Conservation (phyloP, 2,797 vertebrate genomes). For the Pagetopsis macropterus region DNA sequence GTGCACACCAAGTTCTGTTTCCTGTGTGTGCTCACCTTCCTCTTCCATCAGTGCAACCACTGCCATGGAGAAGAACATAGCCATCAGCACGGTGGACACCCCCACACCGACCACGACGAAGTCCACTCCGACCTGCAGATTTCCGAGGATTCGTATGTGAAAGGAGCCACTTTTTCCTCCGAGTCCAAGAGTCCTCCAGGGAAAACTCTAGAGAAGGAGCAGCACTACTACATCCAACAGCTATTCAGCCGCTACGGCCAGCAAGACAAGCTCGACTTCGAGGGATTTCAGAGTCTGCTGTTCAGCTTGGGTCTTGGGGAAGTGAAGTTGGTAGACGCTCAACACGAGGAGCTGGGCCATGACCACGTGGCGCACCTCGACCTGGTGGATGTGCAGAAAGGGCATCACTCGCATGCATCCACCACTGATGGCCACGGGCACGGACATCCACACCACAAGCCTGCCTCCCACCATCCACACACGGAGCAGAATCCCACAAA, state of each 20-base stretch:
- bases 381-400: constrained; percentile 89
- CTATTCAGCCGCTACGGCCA: constrained; percentile 92
- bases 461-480: constrained; percentile 42
- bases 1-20: constrained; percentile 96
- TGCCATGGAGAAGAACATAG: constrained; percentile 86
- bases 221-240: constrained; percentile 93
- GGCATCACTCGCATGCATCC: constrained; percentile 86
- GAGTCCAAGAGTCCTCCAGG: constrained; percentile 60
- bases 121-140: constrained; percentile 88
- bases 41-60: constrained; percentile 93
- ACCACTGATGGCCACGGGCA: constrained; percentile 49
- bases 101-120: constrained; percentile 61
- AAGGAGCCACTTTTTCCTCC: constrained; percentile 56
- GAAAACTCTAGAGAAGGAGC: constrained; percentile 88
- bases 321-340: constrained; percentile 89
- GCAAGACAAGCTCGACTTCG: constrained; percentile 90
- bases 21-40: constrained; percentile 95
- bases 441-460: constrained; percentile 49
- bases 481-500: constrained; percentile 56
- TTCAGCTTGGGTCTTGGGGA: constrained; percentile 93
- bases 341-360: constrained; percentile 93
- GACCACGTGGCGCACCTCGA: constrained; percentile 95
- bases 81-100: constrained; percentile 74
- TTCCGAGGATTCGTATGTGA: constrained; percentile 84
- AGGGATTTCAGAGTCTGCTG: constrained; percentile 93